Evolutionary conservation across 30 jellyfish, hydroid and myxozoan genomes (phyloP).

Genomic region (Aurelia sp.): DNA sequence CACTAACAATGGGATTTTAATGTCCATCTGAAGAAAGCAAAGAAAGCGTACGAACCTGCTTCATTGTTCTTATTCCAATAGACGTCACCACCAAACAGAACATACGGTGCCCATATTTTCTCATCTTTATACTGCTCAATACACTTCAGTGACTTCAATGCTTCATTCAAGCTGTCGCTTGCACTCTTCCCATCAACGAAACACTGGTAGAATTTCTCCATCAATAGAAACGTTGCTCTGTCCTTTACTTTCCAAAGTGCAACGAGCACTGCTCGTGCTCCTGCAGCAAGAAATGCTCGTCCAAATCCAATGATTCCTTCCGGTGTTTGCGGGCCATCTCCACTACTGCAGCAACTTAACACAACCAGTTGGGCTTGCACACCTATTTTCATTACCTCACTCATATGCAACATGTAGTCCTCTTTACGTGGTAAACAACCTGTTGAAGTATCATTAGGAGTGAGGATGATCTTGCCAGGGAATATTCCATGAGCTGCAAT

Average conservation of each 20-base stretch:
- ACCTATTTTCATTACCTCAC: neutral
- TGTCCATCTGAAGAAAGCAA: too few relatives aligned
- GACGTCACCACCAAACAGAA: too few relatives aligned
- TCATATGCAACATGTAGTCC: neutral
- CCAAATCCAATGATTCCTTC: slow-evolving; percentile 8
- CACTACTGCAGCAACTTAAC: neutral
- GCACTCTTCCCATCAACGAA: too few relatives aligned
- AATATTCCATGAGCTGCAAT: neutral
- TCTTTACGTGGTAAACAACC: neutral
- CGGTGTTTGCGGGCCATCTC: neutral
- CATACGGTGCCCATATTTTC: too few relatives aligned
- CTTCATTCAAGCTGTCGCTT: too few relatives aligned
- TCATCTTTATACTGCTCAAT: too few relatives aligned
- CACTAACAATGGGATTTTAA: too few relatives aligned
- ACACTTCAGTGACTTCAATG: too few relatives aligned
- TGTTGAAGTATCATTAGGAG: neutral
- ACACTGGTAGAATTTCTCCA: neutral
- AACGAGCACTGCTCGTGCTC: neutral
- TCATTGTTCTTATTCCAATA: too few relatives aligned
- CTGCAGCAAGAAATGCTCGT: slow-evolving; percentile 17
- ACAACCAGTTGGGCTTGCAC: neutral
- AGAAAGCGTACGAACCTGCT: too few relatives aligned
- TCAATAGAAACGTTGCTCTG: neutral
- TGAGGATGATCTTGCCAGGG: neutral
- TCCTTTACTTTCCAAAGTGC: neutral